Base-by-base conservation (phyloP, 2,888 invertebrate species). In the Phaedon cochleariae region DNA sequence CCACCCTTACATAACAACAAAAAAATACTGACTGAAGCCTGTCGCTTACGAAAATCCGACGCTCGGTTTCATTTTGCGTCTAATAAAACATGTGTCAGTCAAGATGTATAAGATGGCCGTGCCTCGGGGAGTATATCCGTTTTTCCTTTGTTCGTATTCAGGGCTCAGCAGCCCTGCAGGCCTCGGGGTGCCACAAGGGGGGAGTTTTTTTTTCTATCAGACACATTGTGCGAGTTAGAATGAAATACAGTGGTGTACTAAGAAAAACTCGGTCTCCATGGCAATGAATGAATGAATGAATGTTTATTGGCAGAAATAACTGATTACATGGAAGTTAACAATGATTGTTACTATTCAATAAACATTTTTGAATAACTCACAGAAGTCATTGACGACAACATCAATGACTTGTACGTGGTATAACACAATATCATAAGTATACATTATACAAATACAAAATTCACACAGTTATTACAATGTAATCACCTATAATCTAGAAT, bases 101-200 rank as follows among this genome's bases (percentile, higher is more conserved):
- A 69, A 73, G 72, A 75, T 15, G 41, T 41, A 41, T 41, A 41
- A 73, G 73, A 73, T 73, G 71, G 75, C 72, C 73, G 73, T 69
- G 65, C 64, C 67, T 68, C 55, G 51, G 61, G n/a, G 57, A 71
- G 60, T 68, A 66, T 68, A 69, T 69, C 68, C 69, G 67, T 60
- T 66, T 64, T 69, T 70, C 63, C 63, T 69, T 71, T 71, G 69
- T 71, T 69, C 71, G 53, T 41, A 61, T 51, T 66, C 62, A 55
- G 31, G 58, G 48, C 22, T 31, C 45, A 37, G 54, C 54, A 41
- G 53, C 54, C 62, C 53, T 52, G 54, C 62, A 65, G 67, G 67
- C 54, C 65, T 55, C 31, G 67, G 68, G 67, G 67, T 58, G 67
- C 60, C 34, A 69, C 62, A 62, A 55, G 59, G 45, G 61, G 41